Percentiles rank a stretch among this genome's conserved stretches.
phyloP scores from a whole-genome alignment of 2,113 vertebrate species.

The Protobothrops mucrosquamatus region DNA sequence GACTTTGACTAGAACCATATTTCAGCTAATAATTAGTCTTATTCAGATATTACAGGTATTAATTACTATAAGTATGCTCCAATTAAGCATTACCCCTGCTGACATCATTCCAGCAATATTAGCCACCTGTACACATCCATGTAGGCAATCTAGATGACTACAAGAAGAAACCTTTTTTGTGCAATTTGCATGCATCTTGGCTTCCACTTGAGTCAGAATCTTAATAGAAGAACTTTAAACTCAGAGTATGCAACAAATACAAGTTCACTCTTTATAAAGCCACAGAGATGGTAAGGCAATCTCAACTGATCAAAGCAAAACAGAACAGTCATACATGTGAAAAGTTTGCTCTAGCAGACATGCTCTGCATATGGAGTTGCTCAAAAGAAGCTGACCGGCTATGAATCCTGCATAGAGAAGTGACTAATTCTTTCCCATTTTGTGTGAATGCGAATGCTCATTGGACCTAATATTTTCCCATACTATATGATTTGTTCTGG shows the following conservation, averaged over 20 bases:
- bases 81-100: background rate
- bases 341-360: background rate
- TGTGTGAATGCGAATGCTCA: background rate
- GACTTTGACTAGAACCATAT: background rate
- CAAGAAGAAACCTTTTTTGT: background rate
- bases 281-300: background rate
- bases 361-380: background rate
- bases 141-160: background rate
- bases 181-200: background rate
- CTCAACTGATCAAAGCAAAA: background rate
- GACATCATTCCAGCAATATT: background rate
- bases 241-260: background rate
- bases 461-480: background rate
- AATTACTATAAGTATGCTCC: background rate
- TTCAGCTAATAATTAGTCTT: background rate
- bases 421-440: background rate
- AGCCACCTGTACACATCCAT: background rate
- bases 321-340: background rate
- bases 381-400: background rate
- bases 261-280: background rate
- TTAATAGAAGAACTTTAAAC: background rate
- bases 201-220: background rate
- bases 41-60: background rate
- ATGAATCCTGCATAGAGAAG: background rate
- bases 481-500: background rate